phyloP scores from a whole-genome alignment of 2,113 vertebrate genomes.

The Cyprinus carpio region DNA sequence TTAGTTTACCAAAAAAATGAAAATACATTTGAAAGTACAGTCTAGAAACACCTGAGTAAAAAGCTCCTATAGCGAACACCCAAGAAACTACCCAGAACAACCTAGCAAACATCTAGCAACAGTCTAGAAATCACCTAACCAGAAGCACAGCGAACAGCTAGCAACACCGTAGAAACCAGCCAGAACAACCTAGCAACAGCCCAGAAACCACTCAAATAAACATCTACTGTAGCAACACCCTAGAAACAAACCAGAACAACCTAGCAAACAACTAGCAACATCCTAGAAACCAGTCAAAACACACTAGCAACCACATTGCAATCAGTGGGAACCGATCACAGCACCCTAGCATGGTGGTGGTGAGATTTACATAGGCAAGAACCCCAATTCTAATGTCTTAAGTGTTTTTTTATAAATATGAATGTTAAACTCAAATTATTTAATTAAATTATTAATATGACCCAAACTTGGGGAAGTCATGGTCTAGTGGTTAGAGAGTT shows the following conservation, averaged over 20 bases:
- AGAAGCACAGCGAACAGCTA: not conserved
- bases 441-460: no score
- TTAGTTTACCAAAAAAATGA: not conserved
- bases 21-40: no score
- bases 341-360: not conserved
- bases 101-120: not conserved
- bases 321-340: not conserved
- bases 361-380: not conserved
- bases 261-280: not conserved
- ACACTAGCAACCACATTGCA: not conserved
- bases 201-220: not conserved
- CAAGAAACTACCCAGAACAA: not conserved
- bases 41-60: not conserved
- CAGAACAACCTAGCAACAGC: not conserved
- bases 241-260: no score
- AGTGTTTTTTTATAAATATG: not conserved
- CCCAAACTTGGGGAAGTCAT: no score
- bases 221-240: not conserved
- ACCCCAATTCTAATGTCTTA: not conserved
- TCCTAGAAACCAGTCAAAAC: not conserved
- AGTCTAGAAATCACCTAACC: not conserved
- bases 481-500: no score
- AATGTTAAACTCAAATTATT: not conserved
- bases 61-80: not conserved
- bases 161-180: not conserved